Evolutionary conservation across 2,113 vertebrate genomes (phyloP).

Genomic region (Brachionichthys hirsutus): DNA sequence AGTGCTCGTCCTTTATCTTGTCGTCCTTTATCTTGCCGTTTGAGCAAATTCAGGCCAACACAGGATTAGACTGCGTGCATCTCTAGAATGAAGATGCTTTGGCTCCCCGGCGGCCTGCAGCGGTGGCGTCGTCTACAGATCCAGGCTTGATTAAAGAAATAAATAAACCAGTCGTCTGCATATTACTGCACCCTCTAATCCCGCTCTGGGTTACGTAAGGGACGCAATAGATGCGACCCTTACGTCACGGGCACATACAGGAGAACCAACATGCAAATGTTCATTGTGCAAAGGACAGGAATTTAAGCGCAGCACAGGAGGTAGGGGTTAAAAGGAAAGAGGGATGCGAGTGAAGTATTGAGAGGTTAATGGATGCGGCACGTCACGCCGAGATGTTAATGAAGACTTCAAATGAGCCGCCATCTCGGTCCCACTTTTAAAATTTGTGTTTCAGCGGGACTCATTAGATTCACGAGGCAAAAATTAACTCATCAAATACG

Average conservation of each 20-base stretch:
- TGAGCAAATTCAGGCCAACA: conserved; percentile 63
- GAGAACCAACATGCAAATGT: too few relatives aligned
- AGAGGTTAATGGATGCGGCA: conserved; percentile 27
- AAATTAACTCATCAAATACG: conserved; percentile 37
- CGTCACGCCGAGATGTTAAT: conserved; percentile 31
- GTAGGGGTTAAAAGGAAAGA: background rate
- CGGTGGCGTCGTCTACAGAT: conserved; percentile 48
- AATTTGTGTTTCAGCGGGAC: conserved; percentile 32
- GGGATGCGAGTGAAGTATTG: background rate
- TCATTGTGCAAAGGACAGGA: too few relatives aligned
- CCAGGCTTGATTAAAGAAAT: conserved; percentile 54
- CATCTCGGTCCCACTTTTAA: conserved; percentile 23
- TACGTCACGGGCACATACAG: conserved; percentile 28
- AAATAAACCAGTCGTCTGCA: conserved; percentile 60
- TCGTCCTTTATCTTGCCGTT: conserved; percentile 2
- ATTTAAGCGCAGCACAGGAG: conserved; percentile 5
- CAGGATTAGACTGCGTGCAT: conserved; percentile 62
- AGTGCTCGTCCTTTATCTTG: background rate
- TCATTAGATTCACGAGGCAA: conserved; percentile 25
- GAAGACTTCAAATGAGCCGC: conserved; percentile 44
- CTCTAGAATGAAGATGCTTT: conserved; percentile 53
- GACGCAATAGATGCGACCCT: conserved; percentile 39
- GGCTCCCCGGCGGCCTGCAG: conserved; percentile 7
- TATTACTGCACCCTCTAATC: conserved; percentile 54
- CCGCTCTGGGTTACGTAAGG: conserved; percentile 60